Evolutionary conservation across 2,113 vertebrate species (phyloP).

Genomic region (Psettodes erumei): DNA sequence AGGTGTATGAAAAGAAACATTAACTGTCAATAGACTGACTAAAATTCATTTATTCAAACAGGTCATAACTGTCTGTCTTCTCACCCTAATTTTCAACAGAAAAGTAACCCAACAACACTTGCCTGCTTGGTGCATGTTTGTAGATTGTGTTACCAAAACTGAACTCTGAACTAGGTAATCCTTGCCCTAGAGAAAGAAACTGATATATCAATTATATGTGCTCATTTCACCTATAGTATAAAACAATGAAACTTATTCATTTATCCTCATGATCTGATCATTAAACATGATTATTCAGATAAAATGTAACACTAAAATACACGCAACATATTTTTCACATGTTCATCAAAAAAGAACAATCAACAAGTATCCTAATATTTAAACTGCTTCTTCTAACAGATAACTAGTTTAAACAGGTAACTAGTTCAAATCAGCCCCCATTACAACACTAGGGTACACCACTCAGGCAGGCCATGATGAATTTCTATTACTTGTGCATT

Average conservation of each 20-base stretch:
- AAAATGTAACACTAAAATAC: neutral
- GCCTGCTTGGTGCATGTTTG: neutral
- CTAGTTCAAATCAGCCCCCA: too few species aligned
- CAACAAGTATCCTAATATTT: too few species aligned
- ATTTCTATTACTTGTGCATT: neutral
- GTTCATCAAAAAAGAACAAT: neutral
- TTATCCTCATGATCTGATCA: neutral
- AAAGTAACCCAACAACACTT: conserved; percentile 4
- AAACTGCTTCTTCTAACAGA: too few species aligned
- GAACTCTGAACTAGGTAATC: neutral
- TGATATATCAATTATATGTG: neutral
- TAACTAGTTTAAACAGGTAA: too few species aligned
- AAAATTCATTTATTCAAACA: conserved; percentile 17
- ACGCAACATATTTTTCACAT: neutral
- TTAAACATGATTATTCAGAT: too few species aligned
- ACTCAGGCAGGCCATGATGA: too few species aligned
- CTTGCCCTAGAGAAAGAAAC: neutral
- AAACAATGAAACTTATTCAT: neutral
- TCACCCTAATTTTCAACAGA: neutral
- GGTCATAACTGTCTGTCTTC: neutral
- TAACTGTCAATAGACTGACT: conserved; percentile 17
- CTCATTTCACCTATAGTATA: neutral
- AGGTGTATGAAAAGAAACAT: conserved; percentile 2
- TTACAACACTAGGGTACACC: neutral
- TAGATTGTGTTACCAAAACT: neutral